phyloP scores from a whole-genome alignment of 1,140 invertebrate genomes.

The Philaenus spumarius region DNA sequence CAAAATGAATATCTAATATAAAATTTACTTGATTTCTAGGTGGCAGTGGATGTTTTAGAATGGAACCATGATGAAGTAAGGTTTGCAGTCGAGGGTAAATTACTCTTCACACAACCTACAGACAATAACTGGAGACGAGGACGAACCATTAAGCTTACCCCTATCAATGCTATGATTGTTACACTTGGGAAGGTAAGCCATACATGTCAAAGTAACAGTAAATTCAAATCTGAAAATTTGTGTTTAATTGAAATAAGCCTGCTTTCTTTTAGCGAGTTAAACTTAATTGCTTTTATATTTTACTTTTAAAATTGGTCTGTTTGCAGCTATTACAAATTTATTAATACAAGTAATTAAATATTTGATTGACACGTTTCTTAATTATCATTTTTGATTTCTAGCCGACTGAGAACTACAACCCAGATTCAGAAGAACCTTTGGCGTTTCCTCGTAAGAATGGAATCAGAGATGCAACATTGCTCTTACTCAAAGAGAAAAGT shows the following conservation, averaged over 20 bases:
- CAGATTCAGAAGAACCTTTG: constrained; percentile 43
- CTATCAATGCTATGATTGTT: constrained; percentile 79
- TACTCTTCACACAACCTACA: constrained; percentile 77
- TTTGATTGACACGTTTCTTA: too few relatives aligned
- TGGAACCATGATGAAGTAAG: constrained; percentile 88
- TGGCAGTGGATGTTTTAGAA: constrained; percentile 85
- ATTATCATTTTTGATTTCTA: constrained; percentile 26
- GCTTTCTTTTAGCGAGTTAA: too few relatives aligned
- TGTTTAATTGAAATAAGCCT: too few relatives aligned
- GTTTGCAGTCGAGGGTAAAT: constrained; percentile 79
- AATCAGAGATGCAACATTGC: constrained; percentile 77
- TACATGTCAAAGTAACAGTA: neutral
- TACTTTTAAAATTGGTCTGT: too few relatives aligned
- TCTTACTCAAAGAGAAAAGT: constrained; percentile 85
- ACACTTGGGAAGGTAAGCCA: constrained; percentile 59
- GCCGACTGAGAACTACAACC: constrained; percentile 47
- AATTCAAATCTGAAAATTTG: too few relatives aligned
- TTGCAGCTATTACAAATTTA: too few relatives aligned
- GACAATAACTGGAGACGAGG: constrained; percentile 81
- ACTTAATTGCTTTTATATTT: too few relatives aligned
- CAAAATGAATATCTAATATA: too few relatives aligned
- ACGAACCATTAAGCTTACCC: constrained; percentile 78
- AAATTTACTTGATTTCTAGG: constrained; percentile 47
- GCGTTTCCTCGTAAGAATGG: constrained; percentile 59
- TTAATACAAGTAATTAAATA: too few relatives aligned